Evolutionary conservation across 1,140 invertebrate genomes (phyloP), one percentile per base, ranked within the genome.

Genomic region (Drosophila santomea): DNA sequence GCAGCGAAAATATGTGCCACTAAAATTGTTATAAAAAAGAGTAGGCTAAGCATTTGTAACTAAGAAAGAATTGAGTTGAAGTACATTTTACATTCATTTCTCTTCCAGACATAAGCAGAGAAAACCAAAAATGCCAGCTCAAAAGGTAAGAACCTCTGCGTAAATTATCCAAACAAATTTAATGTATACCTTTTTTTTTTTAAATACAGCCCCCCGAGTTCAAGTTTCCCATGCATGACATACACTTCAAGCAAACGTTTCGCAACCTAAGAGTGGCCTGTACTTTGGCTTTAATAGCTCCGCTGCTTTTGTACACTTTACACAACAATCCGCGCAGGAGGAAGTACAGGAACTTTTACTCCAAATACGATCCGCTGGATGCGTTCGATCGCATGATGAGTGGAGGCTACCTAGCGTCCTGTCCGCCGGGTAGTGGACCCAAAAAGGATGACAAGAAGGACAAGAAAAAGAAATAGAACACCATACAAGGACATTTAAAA

Each of bases 351-450:
- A 39, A 2, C 15, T 88, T 78, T 20, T 86, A 86, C 15, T 45
- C 83, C 1, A 36, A 11, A 14, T 86, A 86, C 15, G 82, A 86
- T 62, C 71, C 82, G 0, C 17, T 79, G 4, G 75, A 72, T 28
- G 44, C 79, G 3, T 82, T 86, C 32, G 71, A 86, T 25, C 74
- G 83, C n/a, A 86, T 86, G 82, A 61, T 73, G 51, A 64, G 38
- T 7, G 83, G 61, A 0, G 82, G 83, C 10, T 86, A 83, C 4
- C 25, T 86, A 1, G 8, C 7, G 11, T 86, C 83, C 0, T 86
- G 71, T 17, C 78, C 82, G 0, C 73, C 73, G 0, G 74, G 74
- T 7, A 68, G 62, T 20, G 74, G 73, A 2, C 48, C 48, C 43
- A 77, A 77, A 14, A 64, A 74, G 23, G 17, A 64, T 3, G 28